A percentile compares a stretch with the other conserved stretches of the same genome.
Evolutionary conservation across 2,888 invertebrate species (phyloP).

Genomic region (Eupithecia subumbrata): DNA sequence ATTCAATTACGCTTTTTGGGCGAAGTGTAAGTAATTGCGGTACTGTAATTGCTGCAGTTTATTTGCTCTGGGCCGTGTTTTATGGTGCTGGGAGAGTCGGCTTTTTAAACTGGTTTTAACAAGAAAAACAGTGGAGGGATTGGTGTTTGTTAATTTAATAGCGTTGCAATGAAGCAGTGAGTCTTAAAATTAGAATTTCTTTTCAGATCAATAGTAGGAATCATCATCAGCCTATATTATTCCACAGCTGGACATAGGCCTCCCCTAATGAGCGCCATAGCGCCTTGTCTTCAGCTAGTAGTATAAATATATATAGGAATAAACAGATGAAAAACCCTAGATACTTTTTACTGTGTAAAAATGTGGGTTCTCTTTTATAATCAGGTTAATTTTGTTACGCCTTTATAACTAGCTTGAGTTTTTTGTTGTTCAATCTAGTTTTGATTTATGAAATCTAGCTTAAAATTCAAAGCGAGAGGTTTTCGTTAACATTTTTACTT

Average conservation of each 20-base stretch:
- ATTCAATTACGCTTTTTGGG: slow-evolving; percentile 59
- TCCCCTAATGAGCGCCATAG: no score
- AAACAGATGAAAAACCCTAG: no score
- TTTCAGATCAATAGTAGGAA: no score
- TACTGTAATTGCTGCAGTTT: slow-evolving; percentile 37
- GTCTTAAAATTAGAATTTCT: no score
- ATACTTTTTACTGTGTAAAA: no score
- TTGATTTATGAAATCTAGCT: background rate
- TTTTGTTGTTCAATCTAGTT: background rate
- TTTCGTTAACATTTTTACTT: background rate
- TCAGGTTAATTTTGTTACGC: no score
- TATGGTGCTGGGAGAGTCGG: slow-evolving; percentile 17
- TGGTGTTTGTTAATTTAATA: background rate
- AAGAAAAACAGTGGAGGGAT: background rate
- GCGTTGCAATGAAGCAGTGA: background rate
- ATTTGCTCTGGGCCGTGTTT: slow-evolving; percentile 22
- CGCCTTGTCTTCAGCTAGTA: no score
- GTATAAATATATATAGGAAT: no score
- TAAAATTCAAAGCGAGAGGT: background rate
- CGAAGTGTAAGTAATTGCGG: slow-evolving; percentile 39
- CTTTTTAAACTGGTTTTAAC: slow-evolving; percentile 19
- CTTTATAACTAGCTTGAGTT: background rate
- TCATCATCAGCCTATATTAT: no score
- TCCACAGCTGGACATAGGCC: no score
- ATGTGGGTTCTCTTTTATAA: no score